Evolutionary conservation across 2,888 invertebrate species (phyloP), one percentile per base, ranked within the genome.

Genomic region (Melanchra persicariae): DNA sequence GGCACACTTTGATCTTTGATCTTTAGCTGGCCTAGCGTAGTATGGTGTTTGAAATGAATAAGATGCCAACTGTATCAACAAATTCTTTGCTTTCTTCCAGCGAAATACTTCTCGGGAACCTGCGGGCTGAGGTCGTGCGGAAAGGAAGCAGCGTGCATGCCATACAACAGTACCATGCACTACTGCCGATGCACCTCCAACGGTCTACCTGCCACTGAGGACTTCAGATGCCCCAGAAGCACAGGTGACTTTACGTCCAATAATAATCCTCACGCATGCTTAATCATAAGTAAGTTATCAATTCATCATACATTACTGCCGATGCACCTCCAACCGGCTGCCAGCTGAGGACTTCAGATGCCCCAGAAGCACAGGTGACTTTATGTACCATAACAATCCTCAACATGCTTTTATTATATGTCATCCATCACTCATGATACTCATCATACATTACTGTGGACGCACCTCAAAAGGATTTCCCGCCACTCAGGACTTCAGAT

Each of bases 401-500:
- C 6, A 30, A 30, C 30, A 30, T 30, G 6, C 6, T n/a, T 2
- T 30, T 4, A 74, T 12, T 8, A 22, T 12, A 3, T 17, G 17
- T 17, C 26, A 19, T 26, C 17, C 52, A 52, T 17, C 19, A 10
- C n/a, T n/a, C n/a, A n/a, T n/a, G n/a, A n/a, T n/a, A n/a, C n/a
- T n/a, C n/a, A n/a, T n/a, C 70, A 94, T 94, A 26, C 96, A 96
- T 84, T 85, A 67, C 61, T 85, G 85, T 86, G 90, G 97, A 5
- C 97, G 97, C 87, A 97, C 97, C 6, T 97, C 97, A 87, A 97
- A 97, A 86, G 92, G 93, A n/a, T n/a, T 94, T 88, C 96, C 94
- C 95, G 43, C 94, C 95, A 2, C 96, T 8, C 87, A 90, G 15
- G 96, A 97, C 84, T 94, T 96, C 80, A 94, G 93, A 82, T 96